Evolutionary conservation across 2,113 vertebrate species (phyloP).

Genomic region (Apus apus): DNA sequence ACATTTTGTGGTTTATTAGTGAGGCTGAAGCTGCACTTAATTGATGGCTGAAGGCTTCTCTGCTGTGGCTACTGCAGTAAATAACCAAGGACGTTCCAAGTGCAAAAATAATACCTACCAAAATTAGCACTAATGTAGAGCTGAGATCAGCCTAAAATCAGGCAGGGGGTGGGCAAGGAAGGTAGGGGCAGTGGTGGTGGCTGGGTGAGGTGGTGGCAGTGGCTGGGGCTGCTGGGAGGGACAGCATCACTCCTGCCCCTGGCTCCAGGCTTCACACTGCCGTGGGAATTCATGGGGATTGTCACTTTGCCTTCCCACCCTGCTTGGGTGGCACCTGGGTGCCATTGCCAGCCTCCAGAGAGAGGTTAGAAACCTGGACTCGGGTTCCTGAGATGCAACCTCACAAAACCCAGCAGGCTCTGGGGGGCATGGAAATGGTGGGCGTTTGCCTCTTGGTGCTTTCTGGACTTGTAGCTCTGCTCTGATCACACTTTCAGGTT

Average conservation of each 20-base stretch:
- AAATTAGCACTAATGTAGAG: background rate
- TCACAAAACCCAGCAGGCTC: accelerated
- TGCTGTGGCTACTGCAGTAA: background rate
- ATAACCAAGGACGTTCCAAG: constrained; percentile 7
- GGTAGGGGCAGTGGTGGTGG: no score
- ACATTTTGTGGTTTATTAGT: background rate
- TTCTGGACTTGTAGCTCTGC: background rate
- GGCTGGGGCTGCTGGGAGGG: no score
- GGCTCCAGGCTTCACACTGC: background rate
- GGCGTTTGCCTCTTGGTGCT: background rate
- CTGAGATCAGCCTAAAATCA: no score
- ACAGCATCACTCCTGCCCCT: background rate
- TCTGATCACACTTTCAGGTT: accelerated
- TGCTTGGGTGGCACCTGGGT: accelerated
- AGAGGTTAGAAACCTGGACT: accelerated
- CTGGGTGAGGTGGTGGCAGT: no score
- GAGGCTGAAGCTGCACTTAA: background rate
- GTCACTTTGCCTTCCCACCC: no score
- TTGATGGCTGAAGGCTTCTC: background rate
- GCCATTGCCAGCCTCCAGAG: accelerated
- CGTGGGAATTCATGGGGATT: accelerated
- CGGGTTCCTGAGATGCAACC: accelerated
- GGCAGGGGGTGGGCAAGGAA: no score
- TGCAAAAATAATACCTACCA: background rate
- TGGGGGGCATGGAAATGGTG: accelerated